Base-by-base conservation (phyloP, 2,888 invertebrate genomes). In the Caenorhabditis doughertyi region DNA sequence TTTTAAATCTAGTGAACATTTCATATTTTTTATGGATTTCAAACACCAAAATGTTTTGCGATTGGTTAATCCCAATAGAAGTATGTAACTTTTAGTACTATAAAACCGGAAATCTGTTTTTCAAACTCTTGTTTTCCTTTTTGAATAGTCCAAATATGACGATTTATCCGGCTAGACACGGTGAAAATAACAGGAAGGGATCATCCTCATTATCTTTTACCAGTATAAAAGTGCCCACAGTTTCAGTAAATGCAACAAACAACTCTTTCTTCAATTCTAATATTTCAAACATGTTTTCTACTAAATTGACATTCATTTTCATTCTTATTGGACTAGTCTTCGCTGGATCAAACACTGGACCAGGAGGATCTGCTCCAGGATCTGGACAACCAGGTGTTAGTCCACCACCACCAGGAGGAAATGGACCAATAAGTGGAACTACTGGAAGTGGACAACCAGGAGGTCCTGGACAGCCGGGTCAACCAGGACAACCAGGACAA, bases 271-370 rank as follows among this genome's bases (percentile, higher is more conserved):
- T 7, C 35, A 35, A 35, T 9, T 35, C 35, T 35, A 35, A 35
- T n/a, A n/a, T 32, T 32, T 32, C 32, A 9, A 60, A 18, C 9
- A 60, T 60, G 60, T 25, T 60, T n/a, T 60, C 42, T 42, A 42
- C 60, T n/a, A 60, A 42, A 60, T 4, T 60, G 13, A 27, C 42
- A 27, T 42, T 60, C 42, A 25, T 60, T n/a, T n/a, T 60, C 23
- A 2, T 60, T 13, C 23, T 60, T n/a, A 8, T 42, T 39, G 60
- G 60, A 21, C 60, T 60, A 1, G 42, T 60, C 7, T 4, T 42
- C 2, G 60, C 42, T 5, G 44, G 21, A 1, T 23, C 58, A 27
- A 23, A n/a, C 18, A 47, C n/a, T 47, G 44, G 18, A 13, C 42
- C 21, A 42, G 60, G 27, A 27, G 44, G 23, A 23, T 16, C 39